Base-by-base conservation (phyloP, 1,140 invertebrate species). In the Condylostylus longicornis region DNA sequence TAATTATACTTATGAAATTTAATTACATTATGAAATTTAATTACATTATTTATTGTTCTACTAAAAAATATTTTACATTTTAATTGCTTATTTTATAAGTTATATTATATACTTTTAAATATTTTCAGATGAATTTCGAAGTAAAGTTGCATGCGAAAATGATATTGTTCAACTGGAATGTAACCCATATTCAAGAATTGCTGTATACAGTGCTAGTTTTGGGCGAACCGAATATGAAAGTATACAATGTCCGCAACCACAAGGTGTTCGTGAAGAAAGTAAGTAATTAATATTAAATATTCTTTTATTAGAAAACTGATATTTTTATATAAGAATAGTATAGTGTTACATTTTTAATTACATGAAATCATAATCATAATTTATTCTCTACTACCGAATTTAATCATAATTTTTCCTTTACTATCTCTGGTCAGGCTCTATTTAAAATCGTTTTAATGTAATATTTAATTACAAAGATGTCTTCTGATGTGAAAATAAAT, bases 101-200 rank as follows among this genome's bases (percentile, higher is more conserved):
- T 40, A 20, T 35, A 30, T 37, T 50, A 44, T 27, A 35, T 9
- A n/a, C 18, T 61, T 48, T 45, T 46, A n/a, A n/a, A n/a, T 53
- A 51, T 44, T 73, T 72, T 47, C 69, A 91, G 88, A 86, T 62
- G 82, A 88, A 58, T 93, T 91, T 59, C 71, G 80, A 22, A 90
- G 83, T 58, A 81, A 86, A 67, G 80, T 88, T 33, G 84, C 81
- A 14, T 94, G 89, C 59, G 82, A 91, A 58, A 85, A 87, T 50
- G 82, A 93, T 42, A 70, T 78, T 41, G 72, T 90, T 40, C 77
- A 82, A 60, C 69, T 88, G 50, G 71, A 75, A 47, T 87, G 84
- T 61, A 77, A 80, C 58, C 79, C 80, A 17, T 79, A 81, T 53
- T 75, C 77, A 2, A 70, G 88, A 48, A 77, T 95, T 5, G 87